Percentiles rank a stretch among this genome's conserved stretches.
Evolutionary conservation across 2,113 vertebrate species (phyloP).

Genomic region (Grus americana): DNA sequence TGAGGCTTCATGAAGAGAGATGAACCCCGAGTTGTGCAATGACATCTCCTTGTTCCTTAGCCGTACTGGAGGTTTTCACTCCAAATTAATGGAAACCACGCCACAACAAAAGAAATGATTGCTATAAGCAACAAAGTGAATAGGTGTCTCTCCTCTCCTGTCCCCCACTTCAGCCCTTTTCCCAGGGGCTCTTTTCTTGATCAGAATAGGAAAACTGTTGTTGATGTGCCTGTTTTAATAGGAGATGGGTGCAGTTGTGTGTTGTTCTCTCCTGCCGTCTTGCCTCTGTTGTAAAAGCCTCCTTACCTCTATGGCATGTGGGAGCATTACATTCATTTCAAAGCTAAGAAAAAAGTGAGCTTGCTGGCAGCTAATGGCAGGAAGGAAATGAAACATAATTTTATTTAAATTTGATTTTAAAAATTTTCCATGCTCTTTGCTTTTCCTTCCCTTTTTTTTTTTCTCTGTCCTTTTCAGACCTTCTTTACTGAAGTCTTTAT

Average conservation of each 20-base stretch:
- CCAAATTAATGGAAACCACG: background rate
- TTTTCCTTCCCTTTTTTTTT: background rate
- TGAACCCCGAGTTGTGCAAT: background rate
- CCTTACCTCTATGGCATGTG: background rate
- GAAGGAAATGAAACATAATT: background rate
- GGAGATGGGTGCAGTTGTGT: background rate
- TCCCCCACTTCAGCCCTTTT: background rate
- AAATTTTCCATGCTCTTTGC: background rate
- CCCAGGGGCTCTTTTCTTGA: background rate
- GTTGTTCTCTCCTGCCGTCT: background rate
- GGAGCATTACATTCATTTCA: background rate
- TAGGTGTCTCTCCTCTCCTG: background rate
- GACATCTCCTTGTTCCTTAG: background rate
- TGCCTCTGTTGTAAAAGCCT: background rate
- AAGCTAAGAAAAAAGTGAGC: background rate
- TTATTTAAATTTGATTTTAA: background rate
- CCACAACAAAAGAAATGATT: background rate
- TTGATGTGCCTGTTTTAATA: background rate
- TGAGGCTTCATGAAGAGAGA: background rate
- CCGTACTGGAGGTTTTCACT: background rate
- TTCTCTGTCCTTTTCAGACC: background rate
- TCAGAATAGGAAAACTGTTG: background rate
- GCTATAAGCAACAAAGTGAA: background rate
- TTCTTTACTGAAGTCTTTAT: background rate
- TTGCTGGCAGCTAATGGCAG: background rate